Evolutionary conservation across 2,113 vertebrate species (phyloP), one percentile per base, ranked within the genome.

Genomic region (Trinectes maculatus): DNA sequence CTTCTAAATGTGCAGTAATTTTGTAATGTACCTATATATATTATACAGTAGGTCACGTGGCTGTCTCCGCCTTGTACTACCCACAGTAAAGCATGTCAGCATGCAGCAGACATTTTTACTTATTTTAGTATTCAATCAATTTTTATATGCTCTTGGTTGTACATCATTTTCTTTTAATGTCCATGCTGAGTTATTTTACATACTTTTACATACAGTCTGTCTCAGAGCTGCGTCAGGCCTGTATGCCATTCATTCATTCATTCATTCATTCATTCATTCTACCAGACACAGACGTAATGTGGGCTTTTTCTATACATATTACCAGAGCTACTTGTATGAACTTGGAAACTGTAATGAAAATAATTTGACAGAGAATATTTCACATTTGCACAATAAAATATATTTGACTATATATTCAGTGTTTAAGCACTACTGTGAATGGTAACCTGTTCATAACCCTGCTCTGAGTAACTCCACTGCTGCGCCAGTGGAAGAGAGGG

Each of bases 141-240:
- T 46, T 46, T 46, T 46, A 46, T 46, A 13, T 46, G 24, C 43
- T 24, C 43, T 25, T 24, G 43, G 43, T 24, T 46, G 43, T 25
- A 25, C 43, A 13, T 46, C 43, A 46, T 15, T 46, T n/a, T 46
- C 43, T 46, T 46, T 46, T 46, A 22, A 22, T 46, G 43, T 46
- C 18, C 21, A 24, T 46, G 43, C 25, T 46, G 13, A 22, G 43
- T 46, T 46, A 13, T 46, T 44, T 12, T 24, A 46, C 18, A 46
- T 46, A n/a, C n/a, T n/a, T n/a, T n/a, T n/a, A n/a, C n/a, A n/a
- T n/a, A n/a, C n/a, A 46, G 19, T 46, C 43, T 13, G 43, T 24
- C 11, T 24, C 21, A 6, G 43, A 7, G 19, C 43, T 13, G 19
- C 8, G 11, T 18, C 6, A 6, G 43, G 24, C 43, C 21, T 5